These are phyloP conservation scores for Ochotona curzoniae DNA, from an alignment of 2,113 vertebrate species.

Conservation along the genomic window DNA sequence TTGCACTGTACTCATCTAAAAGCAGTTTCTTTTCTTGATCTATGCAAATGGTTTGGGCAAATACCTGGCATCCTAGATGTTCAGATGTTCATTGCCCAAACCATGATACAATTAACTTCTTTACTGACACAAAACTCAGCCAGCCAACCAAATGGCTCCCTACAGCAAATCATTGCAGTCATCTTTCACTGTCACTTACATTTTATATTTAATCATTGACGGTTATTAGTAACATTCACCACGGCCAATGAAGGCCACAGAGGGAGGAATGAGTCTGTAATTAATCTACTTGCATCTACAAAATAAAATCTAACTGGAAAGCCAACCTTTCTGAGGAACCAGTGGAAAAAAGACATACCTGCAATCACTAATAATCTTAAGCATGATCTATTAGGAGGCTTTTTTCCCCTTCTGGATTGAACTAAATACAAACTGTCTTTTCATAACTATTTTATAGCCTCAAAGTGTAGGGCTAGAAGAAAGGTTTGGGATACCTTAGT, in stretches of 20 bases:
- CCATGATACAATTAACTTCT: slow-evolving; percentile 14
- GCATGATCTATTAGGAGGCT: background rate
- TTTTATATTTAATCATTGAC: slow-evolving; percentile 62
- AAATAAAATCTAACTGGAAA: slow-evolving; percentile 58
- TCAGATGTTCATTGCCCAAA: background rate
- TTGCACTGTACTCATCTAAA: slow-evolving; percentile 13
- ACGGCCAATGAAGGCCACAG: background rate
- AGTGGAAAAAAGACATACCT: background rate
- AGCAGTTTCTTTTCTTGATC: slow-evolving; percentile 1
- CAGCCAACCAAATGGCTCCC: slow-evolving; percentile 5
- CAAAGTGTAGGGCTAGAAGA: background rate
- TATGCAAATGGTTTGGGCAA: slow-evolving; percentile 1
- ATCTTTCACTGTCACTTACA: slow-evolving; percentile 49
- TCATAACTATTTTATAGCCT: background rate
- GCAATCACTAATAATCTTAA: slow-evolving; percentile 3
- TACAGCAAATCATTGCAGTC: background rate
- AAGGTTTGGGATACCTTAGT: too few relatives aligned
- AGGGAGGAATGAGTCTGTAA: slow-evolving; percentile 22
- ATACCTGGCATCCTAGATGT: slow-evolving; percentile 24
- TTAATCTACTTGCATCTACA: slow-evolving; percentile 40
- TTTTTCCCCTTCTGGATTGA: background rate
- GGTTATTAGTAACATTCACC: slow-evolving; percentile 25
- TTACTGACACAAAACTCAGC: slow-evolving; percentile 29
- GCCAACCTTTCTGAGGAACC: background rate
- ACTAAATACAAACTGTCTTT: background rate